Percentiles rank a stretch among this genome's conserved stretches.
Evolutionary conservation across 2,888 invertebrate genomes (phyloP).

Genomic region (Rhaphigaster nebulosa): DNA sequence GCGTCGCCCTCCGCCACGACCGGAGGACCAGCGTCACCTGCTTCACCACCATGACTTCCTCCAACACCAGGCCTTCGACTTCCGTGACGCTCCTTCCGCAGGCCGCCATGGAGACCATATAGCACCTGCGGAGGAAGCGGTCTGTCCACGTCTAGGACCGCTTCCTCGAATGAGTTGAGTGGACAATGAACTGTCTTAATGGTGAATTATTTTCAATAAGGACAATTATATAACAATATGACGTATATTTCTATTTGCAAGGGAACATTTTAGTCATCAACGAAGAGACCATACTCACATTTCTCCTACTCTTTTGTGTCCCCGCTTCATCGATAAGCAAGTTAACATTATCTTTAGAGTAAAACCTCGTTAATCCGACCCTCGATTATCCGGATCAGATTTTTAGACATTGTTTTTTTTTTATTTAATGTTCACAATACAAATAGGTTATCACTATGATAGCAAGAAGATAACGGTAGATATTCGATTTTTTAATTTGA

Average conservation of each 20-base stretch:
- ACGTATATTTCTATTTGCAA: not conserved
- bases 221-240: not conserved
- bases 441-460: too few relatives aligned
- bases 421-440: too few relatives aligned
- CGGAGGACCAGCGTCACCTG: conserved; percentile 66
- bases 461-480: too few relatives aligned
- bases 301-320: conserved; percentile 17
- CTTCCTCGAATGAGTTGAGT: conserved; percentile 18
- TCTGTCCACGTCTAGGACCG: conserved; percentile 54
- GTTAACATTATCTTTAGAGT: too few relatives aligned
- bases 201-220: not conserved
- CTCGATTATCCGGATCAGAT: too few relatives aligned
- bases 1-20: conserved; percentile 63
- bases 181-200: not conserved
- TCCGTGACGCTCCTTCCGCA: conserved; percentile 62
- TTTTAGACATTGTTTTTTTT: too few relatives aligned
- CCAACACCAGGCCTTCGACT: conserved; percentile 63
- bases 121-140: conserved; percentile 59
- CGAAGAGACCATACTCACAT: conserved; percentile 5
- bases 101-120: conserved; percentile 62
- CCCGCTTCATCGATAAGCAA: not conserved
- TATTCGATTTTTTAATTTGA: too few relatives aligned
- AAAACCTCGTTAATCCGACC: too few relatives aligned
- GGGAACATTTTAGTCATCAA: conserved; percentile 1
- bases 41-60: conserved; percentile 66